Conservation (phyloP, 2,113 vertebrate species). For the Channa maculata region DNA sequence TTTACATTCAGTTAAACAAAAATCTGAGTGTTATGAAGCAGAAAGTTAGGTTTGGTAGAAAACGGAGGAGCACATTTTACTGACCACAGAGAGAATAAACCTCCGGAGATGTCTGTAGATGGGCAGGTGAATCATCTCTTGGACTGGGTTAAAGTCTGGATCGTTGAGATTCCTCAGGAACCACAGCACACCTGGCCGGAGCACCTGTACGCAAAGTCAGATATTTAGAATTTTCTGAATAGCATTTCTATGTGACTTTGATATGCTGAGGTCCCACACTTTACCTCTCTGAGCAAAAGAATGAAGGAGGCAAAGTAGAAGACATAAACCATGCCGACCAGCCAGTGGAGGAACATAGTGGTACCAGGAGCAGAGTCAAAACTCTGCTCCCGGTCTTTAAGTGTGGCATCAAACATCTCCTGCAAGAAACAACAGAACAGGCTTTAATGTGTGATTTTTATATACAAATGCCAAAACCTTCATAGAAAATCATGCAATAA, state of each 20-base stretch:
- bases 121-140: slow-evolving; percentile 98
- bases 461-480: neutral
- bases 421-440: slow-evolving; percentile 58
- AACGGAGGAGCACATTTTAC: slow-evolving; percentile 22
- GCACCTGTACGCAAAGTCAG: slow-evolving; percentile 81
- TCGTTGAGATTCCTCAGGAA: slow-evolving; percentile 98
- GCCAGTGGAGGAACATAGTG: slow-evolving; percentile 98
- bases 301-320: slow-evolving; percentile 99
- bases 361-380: slow-evolving; percentile 96
- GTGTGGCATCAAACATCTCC: slow-evolving; percentile 98
- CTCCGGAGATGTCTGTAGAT: slow-evolving; percentile 96
- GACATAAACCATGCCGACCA: slow-evolving; percentile 98
- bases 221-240: neutral
- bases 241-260: too few species aligned
- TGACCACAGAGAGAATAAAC: slow-evolving; percentile 97
- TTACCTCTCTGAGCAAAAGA: slow-evolving; percentile 94
- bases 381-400: slow-evolving; percentile 94
- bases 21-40: neutral
- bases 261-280: neutral
- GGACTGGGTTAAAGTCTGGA: slow-evolving; percentile 97
- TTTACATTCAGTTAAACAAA: neutral
- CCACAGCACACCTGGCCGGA: slow-evolving; percentile 96
- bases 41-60: neutral
- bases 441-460: neutral
- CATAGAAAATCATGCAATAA: neutral